These are phyloP conservation scores for Sisyra terminalis DNA, from an alignment of 2,888 invertebrate genomes.

Conservation along the genomic window DNA sequence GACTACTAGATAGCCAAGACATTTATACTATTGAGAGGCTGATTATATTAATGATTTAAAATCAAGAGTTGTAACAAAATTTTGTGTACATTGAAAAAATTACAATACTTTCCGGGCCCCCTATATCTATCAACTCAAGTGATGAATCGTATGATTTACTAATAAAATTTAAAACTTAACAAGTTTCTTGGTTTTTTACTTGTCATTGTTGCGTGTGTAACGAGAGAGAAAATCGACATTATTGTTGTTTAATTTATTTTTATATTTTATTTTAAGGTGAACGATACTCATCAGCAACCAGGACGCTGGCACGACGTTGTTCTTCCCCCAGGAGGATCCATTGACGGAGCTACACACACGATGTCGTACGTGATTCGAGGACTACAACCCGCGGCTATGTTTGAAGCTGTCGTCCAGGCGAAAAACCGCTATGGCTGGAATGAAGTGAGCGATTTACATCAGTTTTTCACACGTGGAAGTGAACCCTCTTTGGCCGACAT, in stretches of 20 bases:
- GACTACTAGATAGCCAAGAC: too few relatives aligned
- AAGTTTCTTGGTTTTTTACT: too few relatives aligned
- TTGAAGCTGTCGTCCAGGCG: slow-evolving; percentile 57
- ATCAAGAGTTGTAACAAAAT: too few relatives aligned
- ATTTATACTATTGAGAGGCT: too few relatives aligned
- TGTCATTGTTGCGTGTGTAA: too few relatives aligned
- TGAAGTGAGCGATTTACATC: slow-evolving; percentile 56
- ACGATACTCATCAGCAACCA: slow-evolving; percentile 53
- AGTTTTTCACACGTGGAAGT: slow-evolving; percentile 46
- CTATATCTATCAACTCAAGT: too few relatives aligned
- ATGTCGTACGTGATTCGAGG: slow-evolving; percentile 47
- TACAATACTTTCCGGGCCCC: too few relatives aligned
- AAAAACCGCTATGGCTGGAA: slow-evolving; percentile 63
- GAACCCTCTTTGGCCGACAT: slow-evolving; percentile 7
- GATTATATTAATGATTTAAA: too few relatives aligned
- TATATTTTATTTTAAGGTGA: slow-evolving; percentile 32
- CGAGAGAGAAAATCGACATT: background rate
- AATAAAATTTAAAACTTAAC: too few relatives aligned
- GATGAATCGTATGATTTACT: too few relatives aligned
- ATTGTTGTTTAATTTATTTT: background rate
- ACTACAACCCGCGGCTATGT: slow-evolving; percentile 47
- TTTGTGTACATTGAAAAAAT: too few relatives aligned
- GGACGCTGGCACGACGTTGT: slow-evolving; percentile 54
- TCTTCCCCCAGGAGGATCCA: slow-evolving; percentile 30
- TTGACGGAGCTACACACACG: slow-evolving; percentile 26